A percentile compares a stretch with the other conserved stretches of the same genome.
These are phyloP conservation scores for Hydropotes inermis DNA, from an alignment of 2,113 vertebrate genomes.

Conservation along the genomic window DNA sequence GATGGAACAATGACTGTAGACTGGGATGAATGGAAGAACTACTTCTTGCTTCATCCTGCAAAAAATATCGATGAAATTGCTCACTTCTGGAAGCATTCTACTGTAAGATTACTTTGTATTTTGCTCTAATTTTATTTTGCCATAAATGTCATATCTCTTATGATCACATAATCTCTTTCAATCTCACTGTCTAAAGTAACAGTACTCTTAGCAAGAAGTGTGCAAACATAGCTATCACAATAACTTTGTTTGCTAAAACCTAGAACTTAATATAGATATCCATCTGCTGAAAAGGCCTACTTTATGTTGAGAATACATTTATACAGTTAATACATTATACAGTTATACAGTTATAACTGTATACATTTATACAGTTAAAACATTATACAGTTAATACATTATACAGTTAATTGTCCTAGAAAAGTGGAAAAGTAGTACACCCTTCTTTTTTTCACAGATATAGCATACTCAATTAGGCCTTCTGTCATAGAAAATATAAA, in stretches of 20 bases:
- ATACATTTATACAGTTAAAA: too few species aligned
- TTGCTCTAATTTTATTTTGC: neutral
- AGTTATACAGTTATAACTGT: too few species aligned
- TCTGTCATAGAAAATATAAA: neutral
- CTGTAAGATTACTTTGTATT: slow-evolving; percentile 80
- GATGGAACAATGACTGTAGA: slow-evolving; percentile 93
- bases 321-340: neutral
- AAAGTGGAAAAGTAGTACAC: neutral
- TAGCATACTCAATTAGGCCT: neutral
- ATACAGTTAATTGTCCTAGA: neutral
- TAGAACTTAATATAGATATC: neutral
- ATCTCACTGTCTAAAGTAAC: neutral
- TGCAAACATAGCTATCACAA: neutral
- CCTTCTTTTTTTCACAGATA: neutral
- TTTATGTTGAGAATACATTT: neutral
- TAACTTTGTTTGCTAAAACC: neutral
- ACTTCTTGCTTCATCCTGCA: slow-evolving; percentile 91
- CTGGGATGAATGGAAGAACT: slow-evolving; percentile 95
- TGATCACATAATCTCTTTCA: neutral
- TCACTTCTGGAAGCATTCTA: slow-evolving; percentile 91
- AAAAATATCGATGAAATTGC: slow-evolving; percentile 89
- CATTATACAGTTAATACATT: too few species aligned
- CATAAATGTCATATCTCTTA: neutral
- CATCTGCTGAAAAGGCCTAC: neutral
- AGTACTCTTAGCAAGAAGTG: neutral